A percentile compares a stretch with the other conserved stretches of the same genome.
Evolutionary conservation across 2,888 invertebrate species (phyloP).

Genomic region (Coleophora flavipennella): DNA sequence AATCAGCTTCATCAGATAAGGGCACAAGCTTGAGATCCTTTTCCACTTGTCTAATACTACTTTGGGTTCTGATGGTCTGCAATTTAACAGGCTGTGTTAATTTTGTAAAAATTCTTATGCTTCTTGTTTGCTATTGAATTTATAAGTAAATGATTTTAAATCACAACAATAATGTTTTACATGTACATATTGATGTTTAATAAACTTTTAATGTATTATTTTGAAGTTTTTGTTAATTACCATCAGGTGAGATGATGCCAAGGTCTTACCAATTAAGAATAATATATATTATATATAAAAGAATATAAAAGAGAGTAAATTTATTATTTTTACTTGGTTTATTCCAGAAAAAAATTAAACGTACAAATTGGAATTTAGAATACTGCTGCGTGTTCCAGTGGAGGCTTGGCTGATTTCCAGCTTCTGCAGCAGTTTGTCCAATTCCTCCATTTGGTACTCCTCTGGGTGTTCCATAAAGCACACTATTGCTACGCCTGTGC

Average conservation of each 20-base stretch:
- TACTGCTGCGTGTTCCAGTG: constrained; percentile 24
- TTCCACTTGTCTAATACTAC: too few species aligned
- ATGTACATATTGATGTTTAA: constrained; percentile 47
- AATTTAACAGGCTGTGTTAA: constrained; percentile 69
- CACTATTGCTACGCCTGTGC: constrained; percentile 39
- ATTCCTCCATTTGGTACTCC: constrained; percentile 37
- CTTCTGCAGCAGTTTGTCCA: constrained; percentile 38
- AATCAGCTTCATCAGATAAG: too few species aligned
- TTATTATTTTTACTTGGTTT: background rate
- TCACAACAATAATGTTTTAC: constrained; percentile 36
- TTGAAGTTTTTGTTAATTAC: background rate
- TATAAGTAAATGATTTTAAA: constrained; percentile 29
- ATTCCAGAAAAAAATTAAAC: constrained; percentile 30
- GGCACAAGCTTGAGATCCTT: too few species aligned
- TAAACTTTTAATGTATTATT: constrained; percentile 28
- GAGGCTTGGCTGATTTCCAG: constrained; percentile 31
- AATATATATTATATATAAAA: too few species aligned
- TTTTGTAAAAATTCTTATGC: constrained; percentile 42
- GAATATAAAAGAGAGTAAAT: too few species aligned
- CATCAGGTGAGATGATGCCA: too few species aligned
- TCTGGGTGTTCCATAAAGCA: constrained; percentile 50
- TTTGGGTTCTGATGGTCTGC: constrained; percentile 44
- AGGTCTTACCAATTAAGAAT: too few species aligned
- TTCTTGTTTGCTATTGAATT: constrained; percentile 35
- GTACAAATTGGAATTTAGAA: constrained; percentile 53